Percentiles rank a stretch among this genome's conserved stretches.
Conservation (phyloP, 2,888 invertebrate genomes). For the Cephus pygmeus region DNA sequence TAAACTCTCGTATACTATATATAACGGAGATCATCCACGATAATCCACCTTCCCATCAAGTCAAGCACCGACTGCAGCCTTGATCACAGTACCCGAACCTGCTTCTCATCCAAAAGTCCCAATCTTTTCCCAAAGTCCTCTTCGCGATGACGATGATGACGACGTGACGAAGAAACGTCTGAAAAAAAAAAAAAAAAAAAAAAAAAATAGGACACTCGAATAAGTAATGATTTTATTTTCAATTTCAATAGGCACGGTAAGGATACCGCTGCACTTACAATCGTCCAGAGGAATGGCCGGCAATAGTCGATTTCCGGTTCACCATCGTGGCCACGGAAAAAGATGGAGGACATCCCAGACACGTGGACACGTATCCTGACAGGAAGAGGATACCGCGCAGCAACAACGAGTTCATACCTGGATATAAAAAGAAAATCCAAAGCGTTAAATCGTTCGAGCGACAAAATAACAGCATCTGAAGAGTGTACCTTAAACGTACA, state of each 20-base stretch:
- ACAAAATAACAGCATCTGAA: not conserved
- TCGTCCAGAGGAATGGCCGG: constrained; percentile 46
- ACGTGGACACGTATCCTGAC: constrained; percentile 53
- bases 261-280: constrained; percentile 62
- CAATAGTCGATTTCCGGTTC: constrained; percentile 38
- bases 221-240: constrained; percentile 20
- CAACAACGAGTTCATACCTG: constrained; percentile 56
- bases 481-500: not conserved
- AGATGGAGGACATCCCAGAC: constrained; percentile 44
- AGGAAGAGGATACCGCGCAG: constrained; percentile 48
- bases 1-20: not conserved
- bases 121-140: not conserved
- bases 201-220: constrained; percentile 14
- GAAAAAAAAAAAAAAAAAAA: not conserved
- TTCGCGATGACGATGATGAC: not conserved
- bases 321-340: constrained; percentile 43
- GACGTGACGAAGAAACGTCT: not conserved
- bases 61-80: not conserved
- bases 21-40: not conserved
- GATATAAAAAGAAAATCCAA: constrained; percentile 40
- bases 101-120: not conserved
- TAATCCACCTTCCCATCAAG: not conserved
- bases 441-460: not conserved
- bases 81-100: not conserved
- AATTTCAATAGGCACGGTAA: constrained; percentile 60